A percentile compares a stretch with the other conserved stretches of the same genome.
These are phyloP conservation scores for Xiphorhynchus erythropygius DNA, from an alignment of 2,797 vertebrate genomes.

Conservation along the genomic window DNA sequence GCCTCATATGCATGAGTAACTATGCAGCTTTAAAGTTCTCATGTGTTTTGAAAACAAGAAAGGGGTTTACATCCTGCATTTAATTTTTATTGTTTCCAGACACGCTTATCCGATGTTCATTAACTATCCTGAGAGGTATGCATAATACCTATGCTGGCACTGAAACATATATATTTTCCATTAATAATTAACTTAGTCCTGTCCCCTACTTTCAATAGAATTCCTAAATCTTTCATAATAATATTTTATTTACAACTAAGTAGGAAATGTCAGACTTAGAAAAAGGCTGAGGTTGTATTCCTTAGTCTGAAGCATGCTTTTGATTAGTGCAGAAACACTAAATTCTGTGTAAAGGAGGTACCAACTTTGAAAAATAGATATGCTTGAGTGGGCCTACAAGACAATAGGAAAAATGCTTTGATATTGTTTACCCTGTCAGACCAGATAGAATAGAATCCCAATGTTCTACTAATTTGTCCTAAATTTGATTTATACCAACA, in stretches of 20 bases:
- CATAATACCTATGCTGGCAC: rapidly evolving
- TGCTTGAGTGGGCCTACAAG: not conserved
- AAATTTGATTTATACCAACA: not conserved
- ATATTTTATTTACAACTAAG: not conserved
- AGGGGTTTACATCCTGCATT: not conserved
- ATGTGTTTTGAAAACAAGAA: not conserved
- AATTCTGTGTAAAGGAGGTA: not conserved
- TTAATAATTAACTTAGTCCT: not conserved
- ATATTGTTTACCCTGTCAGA: not conserved
- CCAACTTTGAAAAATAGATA: not conserved
- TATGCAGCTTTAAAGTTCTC: not conserved
- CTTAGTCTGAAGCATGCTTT: not conserved
- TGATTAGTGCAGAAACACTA: not conserved
- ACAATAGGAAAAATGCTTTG: not conserved
- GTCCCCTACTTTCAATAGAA: not conserved
- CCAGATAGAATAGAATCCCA: not conserved
- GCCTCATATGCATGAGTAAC: not conserved
- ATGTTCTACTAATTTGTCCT: not conserved
- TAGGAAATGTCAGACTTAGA: not conserved
- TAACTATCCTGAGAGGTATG: not conserved
- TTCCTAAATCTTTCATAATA: not conserved
- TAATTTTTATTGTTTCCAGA: not conserved
- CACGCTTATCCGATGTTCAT: not conserved
- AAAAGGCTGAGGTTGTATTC: not conserved
- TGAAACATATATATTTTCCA: not conserved